A percentile compares a stretch with the other conserved stretches of the same genome.
Conservation (phyloP, 2,888 invertebrate species). For the Antheraea yamamai region DNA sequence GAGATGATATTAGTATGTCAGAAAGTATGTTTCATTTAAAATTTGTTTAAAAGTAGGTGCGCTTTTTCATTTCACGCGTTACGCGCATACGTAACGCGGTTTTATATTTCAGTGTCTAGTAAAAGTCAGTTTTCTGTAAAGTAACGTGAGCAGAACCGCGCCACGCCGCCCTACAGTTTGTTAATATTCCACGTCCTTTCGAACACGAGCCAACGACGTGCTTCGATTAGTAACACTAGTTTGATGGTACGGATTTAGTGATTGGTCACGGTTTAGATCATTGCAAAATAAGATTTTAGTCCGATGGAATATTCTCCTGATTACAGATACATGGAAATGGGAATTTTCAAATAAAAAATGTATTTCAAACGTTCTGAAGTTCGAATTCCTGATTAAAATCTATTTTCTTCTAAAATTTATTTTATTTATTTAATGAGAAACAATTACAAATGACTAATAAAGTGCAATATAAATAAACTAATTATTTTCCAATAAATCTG, state of each 20-base stretch:
- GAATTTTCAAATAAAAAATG: no score
- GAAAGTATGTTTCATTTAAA: conserved; percentile 25
- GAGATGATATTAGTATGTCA: background rate
- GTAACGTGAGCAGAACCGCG: conserved; percentile 34
- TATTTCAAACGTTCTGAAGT: background rate
- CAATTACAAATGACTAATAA: no score
- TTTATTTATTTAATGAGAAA: no score
- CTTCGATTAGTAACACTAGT: conserved; percentile 29
- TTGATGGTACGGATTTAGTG: background rate
- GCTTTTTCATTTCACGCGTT: conserved; percentile 42
- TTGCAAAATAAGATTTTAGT: background rate
- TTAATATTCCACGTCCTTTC: conserved; percentile 59
- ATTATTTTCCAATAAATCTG: no score
- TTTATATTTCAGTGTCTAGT: conserved; percentile 61
- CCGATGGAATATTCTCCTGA: no score
- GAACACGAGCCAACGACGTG: conserved; percentile 48
- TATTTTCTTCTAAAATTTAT: background rate
- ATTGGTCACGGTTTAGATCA: background rate
- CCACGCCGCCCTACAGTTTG: conserved; percentile 32
- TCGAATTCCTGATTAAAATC: background rate
- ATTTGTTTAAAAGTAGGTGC: conserved; percentile 30
- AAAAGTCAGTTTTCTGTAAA: conserved; percentile 61
- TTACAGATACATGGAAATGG: no score
- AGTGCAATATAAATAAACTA: no score
- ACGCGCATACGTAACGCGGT: conserved; percentile 42